Evolutionary conservation across 2,113 vertebrate species (phyloP).

Genomic region (Triplophysa tibetana): DNA sequence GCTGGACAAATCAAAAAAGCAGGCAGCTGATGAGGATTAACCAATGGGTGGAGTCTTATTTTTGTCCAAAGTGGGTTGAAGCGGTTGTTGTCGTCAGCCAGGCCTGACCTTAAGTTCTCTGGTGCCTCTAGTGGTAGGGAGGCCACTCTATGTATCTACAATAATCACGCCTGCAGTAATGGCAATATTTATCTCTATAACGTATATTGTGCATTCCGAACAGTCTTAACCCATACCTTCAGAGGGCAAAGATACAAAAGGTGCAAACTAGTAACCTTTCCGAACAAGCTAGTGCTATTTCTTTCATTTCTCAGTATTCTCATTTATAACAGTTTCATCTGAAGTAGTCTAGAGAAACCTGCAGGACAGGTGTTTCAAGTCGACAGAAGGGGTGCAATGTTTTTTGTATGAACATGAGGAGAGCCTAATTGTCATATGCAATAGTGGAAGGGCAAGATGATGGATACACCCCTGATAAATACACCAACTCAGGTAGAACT

Average conservation of each 20-base stretch:
- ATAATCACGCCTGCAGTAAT: conserved; percentile 79
- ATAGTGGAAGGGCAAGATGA: conserved; percentile 46
- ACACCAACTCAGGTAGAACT: conserved; percentile 76
- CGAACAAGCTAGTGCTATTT: conserved; percentile 63
- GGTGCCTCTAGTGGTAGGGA: conserved; percentile 70
- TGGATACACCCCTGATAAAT: conserved; percentile 65
- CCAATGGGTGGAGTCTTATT: conserved; percentile 44
- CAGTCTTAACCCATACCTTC: conserved; percentile 71
- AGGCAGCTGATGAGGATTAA: conserved; percentile 77
- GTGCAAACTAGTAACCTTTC: conserved; percentile 66
- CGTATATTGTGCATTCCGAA: conserved; percentile 79
- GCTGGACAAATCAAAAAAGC: conserved; percentile 72
- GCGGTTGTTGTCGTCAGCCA: conserved; percentile 4
- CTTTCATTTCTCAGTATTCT: conserved; percentile 57
- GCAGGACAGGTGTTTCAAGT: conserved; percentile 72
- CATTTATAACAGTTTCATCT: conserved; percentile 47
- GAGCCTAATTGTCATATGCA: conserved; percentile 48
- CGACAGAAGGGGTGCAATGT: conserved; percentile 33
- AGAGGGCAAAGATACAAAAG: conserved; percentile 59
- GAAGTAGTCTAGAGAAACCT: conserved; percentile 63
- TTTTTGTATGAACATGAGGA: conserved; percentile 10
- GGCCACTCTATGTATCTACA: conserved; percentile 78
- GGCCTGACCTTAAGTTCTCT: conserved; percentile 51
- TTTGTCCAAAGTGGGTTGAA: conserved; percentile 41
- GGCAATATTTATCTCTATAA: conserved; percentile 76